phyloP scores from a whole-genome alignment of 2,888 invertebrate species.

The Dascillus cervinus region DNA sequence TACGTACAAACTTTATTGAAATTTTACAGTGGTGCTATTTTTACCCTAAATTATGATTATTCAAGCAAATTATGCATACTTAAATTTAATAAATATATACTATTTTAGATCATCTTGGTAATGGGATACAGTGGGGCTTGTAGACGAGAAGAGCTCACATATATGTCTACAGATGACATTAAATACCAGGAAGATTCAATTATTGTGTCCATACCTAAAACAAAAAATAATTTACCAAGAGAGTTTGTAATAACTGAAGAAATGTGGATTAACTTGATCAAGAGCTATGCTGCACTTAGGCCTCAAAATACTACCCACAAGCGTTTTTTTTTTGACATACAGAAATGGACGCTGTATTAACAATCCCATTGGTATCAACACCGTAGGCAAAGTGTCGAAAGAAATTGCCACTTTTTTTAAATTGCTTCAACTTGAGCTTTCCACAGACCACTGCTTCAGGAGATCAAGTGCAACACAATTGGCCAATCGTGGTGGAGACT shows the following conservation, averaged over 20 bases:
- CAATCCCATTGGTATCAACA: too few relatives aligned
- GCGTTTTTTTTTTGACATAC: constrained; percentile 15
- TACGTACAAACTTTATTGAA: too few relatives aligned
- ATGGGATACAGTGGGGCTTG: constrained; percentile 17
- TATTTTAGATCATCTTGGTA: constrained; percentile 11
- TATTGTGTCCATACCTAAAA: constrained; percentile 16
- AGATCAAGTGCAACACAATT: too few relatives aligned
- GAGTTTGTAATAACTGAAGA: constrained; percentile 14
- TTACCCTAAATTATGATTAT: too few relatives aligned
- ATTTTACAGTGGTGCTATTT: too few relatives aligned
- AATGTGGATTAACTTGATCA: constrained; percentile 13
- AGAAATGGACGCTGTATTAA: constrained; percentile 11
- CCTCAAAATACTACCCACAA: constrained; percentile 8
- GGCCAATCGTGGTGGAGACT: too few relatives aligned
- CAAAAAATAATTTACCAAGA: constrained; percentile 16
- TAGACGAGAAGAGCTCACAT: constrained; percentile 17
- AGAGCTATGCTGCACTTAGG: constrained; percentile 15
- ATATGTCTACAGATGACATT: constrained; percentile 15
- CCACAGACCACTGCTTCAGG: too few relatives aligned
- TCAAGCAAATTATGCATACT: too few relatives aligned
- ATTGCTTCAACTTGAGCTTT: too few relatives aligned
- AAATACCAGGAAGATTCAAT: constrained; percentile 13
- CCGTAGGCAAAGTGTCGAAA: too few relatives aligned
- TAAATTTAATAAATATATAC: too few relatives aligned
- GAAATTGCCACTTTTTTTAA: too few relatives aligned